Base-by-base conservation (phyloP, 2,113 vertebrate species). In the Meleagris gallopavo region DNA sequence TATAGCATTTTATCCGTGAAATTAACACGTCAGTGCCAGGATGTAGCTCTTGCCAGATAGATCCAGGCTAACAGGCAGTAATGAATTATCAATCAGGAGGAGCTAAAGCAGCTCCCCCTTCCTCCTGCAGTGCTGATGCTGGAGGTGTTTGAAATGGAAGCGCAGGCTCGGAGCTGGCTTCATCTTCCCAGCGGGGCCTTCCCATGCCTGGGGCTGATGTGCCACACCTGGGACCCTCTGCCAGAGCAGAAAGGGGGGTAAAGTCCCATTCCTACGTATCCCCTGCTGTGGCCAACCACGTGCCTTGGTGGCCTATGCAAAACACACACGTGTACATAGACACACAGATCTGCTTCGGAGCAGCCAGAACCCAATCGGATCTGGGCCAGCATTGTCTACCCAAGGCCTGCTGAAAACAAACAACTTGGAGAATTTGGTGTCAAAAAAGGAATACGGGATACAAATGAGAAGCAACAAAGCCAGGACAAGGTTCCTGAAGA, bases 1-100 rank as follows among this genome's bases (percentile, higher is more conserved):
- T 81, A 86, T 58, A 95, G 83, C 52, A 34, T 89, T 91, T 91
- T 95, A 83, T 83, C 88, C 69, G 85, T 93, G 93, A 95, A 95
- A 95, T 83, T 74, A 95, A 78, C 52, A 43, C 18, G 83, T 80
- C 3, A 0, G 65, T 91, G 69, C 88, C 65, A 83, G 91, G 73
- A 95, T 93, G 85, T 83, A 93, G 88, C 76, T 83, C 72, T 79
- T 86, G 88, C 88, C 0, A 61, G 65, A 74, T 81, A 77, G 61
- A 93, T 78, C 46, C 13, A 2, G 73, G 89, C 87, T 87, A 79
- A 60, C 89, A 85, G 89, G 69, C 87, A 0, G 73, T 83, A 78
- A 95, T 88, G 88, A 95, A 91, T 95, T 91, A 88, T 80, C 94
- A 81, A 4, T 57, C 7, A 4, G 93, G 91, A 95, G 89, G 93